A percentile compares a stretch with the other conserved stretches of the same genome.
Evolutionary conservation across 92 coral and sea anemone species (phyloP).

Genomic region (Paragorgia papillata): DNA sequence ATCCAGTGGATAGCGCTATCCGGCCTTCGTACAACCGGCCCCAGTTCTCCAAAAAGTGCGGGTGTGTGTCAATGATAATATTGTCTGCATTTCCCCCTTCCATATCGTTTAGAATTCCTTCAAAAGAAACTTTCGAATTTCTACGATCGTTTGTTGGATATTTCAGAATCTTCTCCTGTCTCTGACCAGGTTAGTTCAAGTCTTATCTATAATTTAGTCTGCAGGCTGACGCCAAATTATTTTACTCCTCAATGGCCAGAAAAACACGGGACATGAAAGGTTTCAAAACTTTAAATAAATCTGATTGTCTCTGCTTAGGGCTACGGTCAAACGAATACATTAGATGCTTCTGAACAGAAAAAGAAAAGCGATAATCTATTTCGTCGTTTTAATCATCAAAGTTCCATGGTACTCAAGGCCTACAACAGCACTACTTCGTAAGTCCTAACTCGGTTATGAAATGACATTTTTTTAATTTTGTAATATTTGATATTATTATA

Average conservation of each 20-base stretch:
- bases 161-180: conserved; percentile 84
- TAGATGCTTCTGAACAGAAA: conserved; percentile 58
- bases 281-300: too few relatives aligned
- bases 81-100: too few relatives aligned
- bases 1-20: too few relatives aligned
- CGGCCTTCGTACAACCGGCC: too few relatives aligned
- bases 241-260: too few relatives aligned
- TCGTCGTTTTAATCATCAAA: conserved; percentile 93
- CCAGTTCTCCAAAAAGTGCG: too few relatives aligned
- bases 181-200: conserved; percentile 74
- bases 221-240: too few relatives aligned
- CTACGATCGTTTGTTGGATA: conserved; percentile 80
- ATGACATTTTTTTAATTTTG: not conserved
- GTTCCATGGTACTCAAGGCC: conserved; percentile 83
- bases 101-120: conserved; percentile 75
- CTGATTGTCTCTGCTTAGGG: conserved; percentile 65
- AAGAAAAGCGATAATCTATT: conserved; percentile 69
- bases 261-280: too few relatives aligned
- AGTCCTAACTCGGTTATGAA: conserved; percentile 9
- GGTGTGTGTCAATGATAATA: too few relatives aligned
- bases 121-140: conserved; percentile 63
- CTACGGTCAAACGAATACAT: conserved; percentile 65
- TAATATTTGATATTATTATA: too few relatives aligned
- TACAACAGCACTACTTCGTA: conserved; percentile 60
- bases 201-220: not conserved